A percentile compares a stretch with the other conserved stretches of the same genome.
phyloP scores from a whole-genome alignment of 2,797 vertebrate genomes.

The Neostethus bicornis region DNA sequence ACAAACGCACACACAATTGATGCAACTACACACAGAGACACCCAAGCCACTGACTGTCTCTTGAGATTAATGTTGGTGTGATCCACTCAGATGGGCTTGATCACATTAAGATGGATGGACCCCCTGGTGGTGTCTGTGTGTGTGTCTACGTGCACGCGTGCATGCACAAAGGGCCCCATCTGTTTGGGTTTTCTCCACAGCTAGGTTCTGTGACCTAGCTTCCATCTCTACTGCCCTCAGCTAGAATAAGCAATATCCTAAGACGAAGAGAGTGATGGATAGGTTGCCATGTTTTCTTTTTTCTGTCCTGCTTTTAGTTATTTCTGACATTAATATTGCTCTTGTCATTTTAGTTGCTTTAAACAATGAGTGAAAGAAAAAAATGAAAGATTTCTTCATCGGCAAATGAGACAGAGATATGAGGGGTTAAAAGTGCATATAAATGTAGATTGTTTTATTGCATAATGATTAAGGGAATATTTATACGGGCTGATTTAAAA shows the following conservation, averaged over 20 bases:
- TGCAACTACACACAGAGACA: constrained; percentile 40
- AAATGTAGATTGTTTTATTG: neutral
- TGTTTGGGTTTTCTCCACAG: constrained; percentile 78
- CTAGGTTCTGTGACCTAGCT: constrained; percentile 75
- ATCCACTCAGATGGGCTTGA: constrained; percentile 78
- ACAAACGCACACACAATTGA: constrained; percentile 38
- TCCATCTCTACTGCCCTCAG: constrained; percentile 72
- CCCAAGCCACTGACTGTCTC: constrained; percentile 74
- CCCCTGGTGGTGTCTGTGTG: constrained; percentile 66
- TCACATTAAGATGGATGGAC: constrained; percentile 82
- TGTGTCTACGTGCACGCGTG: constrained; percentile 17
- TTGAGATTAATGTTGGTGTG: constrained; percentile 79
- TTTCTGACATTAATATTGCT: constrained; percentile 44
- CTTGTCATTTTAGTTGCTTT: constrained; percentile 22
- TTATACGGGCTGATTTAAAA: neutral
- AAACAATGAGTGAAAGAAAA: constrained; percentile 31
- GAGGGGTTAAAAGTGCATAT: neutral
- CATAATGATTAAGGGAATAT: neutral
- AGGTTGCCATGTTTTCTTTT: constrained; percentile 34
- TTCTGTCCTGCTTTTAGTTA: constrained; percentile 2
- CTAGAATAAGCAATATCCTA: constrained; percentile 65
- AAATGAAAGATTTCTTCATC: constrained; percentile 6
- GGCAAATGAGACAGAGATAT: neutral
- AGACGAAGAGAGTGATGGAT: constrained; percentile 55
- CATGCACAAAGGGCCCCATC: constrained; percentile 67